phyloP scores from a whole-genome alignment of 2,113 vertebrate genomes.

The sheep (Ovis aries) region ARS-UI_Ramb_v3.0 NC_056057.1:107863501-107864000 shows the following conservation, averaged over 20 bases:
- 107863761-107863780: background rate
- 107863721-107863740: background rate
- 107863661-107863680: background rate
- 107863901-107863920: background rate
- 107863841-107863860: background rate
- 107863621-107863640: background rate
- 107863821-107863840: background rate
- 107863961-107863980: background rate
- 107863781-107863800: background rate
- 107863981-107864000: background rate
- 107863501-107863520: accelerated
- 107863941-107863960: background rate
- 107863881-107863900: background rate
- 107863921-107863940: background rate
- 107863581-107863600: background rate
- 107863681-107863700: background rate
- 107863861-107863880: background rate
- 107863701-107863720: background rate
- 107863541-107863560: background rate
- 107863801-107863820: background rate
- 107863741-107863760: background rate
- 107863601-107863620: background rate
- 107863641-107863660: background rate
- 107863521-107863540: background rate
- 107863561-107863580: background rate